Percentiles rank a stretch among this genome's conserved stretches.
phyloP scores from a whole-genome alignment of 92 coral and sea anemone species.

The Chrysogorgia sp. region DNA sequence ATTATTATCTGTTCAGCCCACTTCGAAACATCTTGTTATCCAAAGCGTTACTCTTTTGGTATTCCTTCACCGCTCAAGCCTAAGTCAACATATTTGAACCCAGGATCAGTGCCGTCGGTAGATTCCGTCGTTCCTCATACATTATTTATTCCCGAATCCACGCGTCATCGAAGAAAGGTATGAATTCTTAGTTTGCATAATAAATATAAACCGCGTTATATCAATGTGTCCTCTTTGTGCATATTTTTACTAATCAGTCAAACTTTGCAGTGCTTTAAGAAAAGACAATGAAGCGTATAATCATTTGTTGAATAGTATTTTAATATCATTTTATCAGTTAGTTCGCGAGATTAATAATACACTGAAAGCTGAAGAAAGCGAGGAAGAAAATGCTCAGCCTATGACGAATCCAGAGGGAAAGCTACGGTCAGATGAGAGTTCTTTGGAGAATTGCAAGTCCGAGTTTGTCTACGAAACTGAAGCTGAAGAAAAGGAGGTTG shows the following conservation, averaged over 20 bases:
- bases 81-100: constrained; percentile 16
- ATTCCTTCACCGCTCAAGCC: constrained; percentile 23
- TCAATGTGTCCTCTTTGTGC: background rate
- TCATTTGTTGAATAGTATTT: background rate
- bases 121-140: constrained; percentile 6
- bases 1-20: constrained; percentile 27
- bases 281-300: background rate
- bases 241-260: background rate
- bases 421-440: background rate
- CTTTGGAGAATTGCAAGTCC: background rate
- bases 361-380: background rate
- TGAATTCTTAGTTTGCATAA: background rate
- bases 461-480: too few species aligned
- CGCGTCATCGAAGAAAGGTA: background rate
- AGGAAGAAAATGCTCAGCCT: background rate
- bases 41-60: constrained; percentile 21
- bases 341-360: background rate
- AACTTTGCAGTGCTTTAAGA: background rate
- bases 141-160: constrained; percentile 22
- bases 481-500: background rate
- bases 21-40: constrained; percentile 23
- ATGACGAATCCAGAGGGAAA: background rate
- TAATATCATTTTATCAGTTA: background rate
- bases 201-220: background rate
- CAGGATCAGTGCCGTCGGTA: constrained; percentile 4